Evolutionary conservation across 2,888 invertebrate genomes (phyloP).

Genomic region (Crematogaster levior): DNA sequence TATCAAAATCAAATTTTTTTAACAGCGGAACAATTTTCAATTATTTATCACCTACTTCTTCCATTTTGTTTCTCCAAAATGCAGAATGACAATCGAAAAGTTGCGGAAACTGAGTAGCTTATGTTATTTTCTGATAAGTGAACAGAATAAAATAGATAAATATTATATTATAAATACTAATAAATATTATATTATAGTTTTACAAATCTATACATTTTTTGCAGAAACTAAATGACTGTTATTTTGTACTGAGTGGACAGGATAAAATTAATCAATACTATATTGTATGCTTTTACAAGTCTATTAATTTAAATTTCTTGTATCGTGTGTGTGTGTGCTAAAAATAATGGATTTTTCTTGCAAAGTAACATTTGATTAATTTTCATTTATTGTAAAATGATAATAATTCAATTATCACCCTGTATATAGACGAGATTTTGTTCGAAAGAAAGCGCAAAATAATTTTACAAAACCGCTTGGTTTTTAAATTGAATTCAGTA

Average conservation of each 20-base stretch:
- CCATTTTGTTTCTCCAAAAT: not conserved
- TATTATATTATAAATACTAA: too few species aligned
- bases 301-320: not conserved
- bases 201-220: not conserved
- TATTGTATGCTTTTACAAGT: not conserved
- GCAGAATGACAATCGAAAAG: not conserved
- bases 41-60: not conserved
- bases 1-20: not conserved
- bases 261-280: too few species aligned
- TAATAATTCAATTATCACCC: not conserved
- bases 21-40: not conserved
- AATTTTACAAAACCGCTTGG: not conserved
- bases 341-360: not conserved
- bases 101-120: not conserved
- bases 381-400: not conserved
- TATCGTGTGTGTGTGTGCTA: not conserved
- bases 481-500: not conserved
- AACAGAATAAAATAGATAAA: not conserved
- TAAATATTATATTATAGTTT: too few species aligned
- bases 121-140: not conserved
- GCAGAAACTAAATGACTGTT: too few species aligned
- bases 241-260: too few species aligned
- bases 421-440: not conserved
- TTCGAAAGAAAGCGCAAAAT: not conserved
- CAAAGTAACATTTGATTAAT: not conserved